Percentiles rank a stretch among this genome's conserved stretches.
Conservation (phyloP, 2,888 invertebrate genomes). For the Coelopa pilipes region DNA sequence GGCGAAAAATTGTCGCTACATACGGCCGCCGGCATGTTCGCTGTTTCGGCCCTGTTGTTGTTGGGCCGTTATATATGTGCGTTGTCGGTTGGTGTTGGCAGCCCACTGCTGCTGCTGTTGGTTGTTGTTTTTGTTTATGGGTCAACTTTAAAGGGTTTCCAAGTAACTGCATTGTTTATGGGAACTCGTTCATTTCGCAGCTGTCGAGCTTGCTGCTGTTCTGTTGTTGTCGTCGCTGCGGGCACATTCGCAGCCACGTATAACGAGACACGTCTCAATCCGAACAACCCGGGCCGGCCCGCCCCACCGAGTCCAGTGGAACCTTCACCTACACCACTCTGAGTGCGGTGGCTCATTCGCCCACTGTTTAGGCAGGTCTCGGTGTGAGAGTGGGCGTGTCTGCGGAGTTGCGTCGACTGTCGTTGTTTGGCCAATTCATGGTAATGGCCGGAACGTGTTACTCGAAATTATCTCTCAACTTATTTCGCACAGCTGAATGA, state of each 20-base stretch:
- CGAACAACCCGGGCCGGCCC: neutral
- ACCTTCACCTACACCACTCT: too few species aligned
- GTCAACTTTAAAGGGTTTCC: conserved; percentile 22
- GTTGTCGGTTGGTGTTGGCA: too few species aligned
- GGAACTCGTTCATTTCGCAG: neutral
- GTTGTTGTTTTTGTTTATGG: conserved; percentile 26
- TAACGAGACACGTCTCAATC: neutral
- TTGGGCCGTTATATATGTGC: neutral
- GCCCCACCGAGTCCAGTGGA: too few species aligned
- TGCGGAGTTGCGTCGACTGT: neutral
- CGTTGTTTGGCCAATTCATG: conserved; percentile 7
- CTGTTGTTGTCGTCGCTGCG: neutral
- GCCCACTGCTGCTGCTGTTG: neutral
- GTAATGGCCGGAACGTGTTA: conserved; percentile 13
- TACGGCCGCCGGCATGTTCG: conserved; percentile 6
- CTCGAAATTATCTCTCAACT: conserved; percentile 1
- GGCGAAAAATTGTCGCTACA: neutral
- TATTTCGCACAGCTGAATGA: neutral
- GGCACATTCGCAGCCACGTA: neutral
- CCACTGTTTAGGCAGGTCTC: neutral
- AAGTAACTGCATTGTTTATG: conserved; percentile 24
- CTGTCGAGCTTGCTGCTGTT: conserved; percentile 3
- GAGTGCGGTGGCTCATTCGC: too few species aligned
- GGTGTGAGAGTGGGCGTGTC: neutral
- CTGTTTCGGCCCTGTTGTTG: conserved; percentile 15